Evolutionary conservation across 2,113 vertebrate genomes (phyloP).

Genomic region (Rhinoderma darwinii): DNA sequence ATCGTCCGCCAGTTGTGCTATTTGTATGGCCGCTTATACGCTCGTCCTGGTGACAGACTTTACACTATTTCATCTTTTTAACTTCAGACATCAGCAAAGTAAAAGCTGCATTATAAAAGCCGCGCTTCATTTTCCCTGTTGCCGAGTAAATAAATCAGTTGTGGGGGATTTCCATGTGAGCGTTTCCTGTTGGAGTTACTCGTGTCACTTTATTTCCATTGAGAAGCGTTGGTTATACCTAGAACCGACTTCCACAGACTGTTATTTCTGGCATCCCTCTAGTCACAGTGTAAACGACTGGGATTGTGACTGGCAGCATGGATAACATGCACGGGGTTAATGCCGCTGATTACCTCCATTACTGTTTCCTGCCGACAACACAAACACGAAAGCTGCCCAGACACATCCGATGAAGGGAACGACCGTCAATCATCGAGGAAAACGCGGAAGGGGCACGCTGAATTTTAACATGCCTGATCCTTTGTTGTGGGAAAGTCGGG

Average conservation of each 20-base stretch:
- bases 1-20: not conserved
- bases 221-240: not conserved
- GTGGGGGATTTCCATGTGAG: slow-evolving; percentile 6
- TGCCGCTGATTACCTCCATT: too few species aligned
- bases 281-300: not conserved
- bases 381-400: too few species aligned
- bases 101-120: not conserved
- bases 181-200: not conserved
- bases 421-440: too few species aligned
- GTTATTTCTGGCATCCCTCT: not conserved
- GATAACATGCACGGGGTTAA: not conserved
- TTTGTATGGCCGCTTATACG: not conserved
- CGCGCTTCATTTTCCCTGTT: not conserved
- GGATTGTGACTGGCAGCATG: not conserved
- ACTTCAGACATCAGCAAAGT: not conserved
- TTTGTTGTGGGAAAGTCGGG: too few species aligned
- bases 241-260: not conserved
- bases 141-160: not conserved
- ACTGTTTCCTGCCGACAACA: too few species aligned
- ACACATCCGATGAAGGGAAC: too few species aligned
- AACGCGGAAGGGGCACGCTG: too few species aligned
- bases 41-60: not conserved
- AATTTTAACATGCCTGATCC: too few species aligned
- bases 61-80: not conserved
- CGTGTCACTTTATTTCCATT: not conserved